Conservation (phyloP, 2,113 vertebrate species). For the Ginglymostoma cirratum region DNA sequence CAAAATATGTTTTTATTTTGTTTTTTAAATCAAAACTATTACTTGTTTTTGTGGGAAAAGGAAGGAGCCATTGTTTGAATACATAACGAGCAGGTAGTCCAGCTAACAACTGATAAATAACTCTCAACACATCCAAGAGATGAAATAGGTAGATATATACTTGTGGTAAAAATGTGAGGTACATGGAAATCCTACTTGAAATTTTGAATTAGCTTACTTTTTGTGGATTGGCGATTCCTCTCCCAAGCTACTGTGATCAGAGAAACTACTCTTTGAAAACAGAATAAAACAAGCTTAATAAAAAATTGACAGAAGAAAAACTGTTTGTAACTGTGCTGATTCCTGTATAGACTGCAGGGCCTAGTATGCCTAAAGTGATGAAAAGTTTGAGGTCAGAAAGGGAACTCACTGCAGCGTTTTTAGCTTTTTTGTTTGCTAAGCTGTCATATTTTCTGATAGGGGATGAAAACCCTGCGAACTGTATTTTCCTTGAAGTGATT, state of each 20-base stretch:
- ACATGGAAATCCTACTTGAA: neutral
- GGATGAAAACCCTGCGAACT: constrained; percentile 12
- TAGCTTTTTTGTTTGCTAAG: constrained; percentile 9
- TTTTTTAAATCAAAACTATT: neutral
- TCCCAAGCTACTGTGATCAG: constrained; percentile 22
- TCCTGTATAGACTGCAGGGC: neutral
- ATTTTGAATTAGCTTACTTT: neutral
- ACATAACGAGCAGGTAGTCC: neutral
- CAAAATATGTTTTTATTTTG: neutral
- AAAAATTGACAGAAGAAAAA: neutral
- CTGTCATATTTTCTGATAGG: constrained; percentile 14
- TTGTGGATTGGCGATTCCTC: neutral
- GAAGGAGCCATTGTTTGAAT: neutral
- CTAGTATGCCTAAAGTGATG: constrained; percentile 1
- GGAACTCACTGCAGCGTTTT: neutral
- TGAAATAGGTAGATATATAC: neutral
- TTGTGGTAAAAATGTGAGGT: neutral
- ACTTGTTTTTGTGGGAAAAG: neutral
- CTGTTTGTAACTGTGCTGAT: neutral
- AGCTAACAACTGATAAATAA: neutral
- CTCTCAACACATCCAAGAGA: neutral
- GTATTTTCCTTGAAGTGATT: constrained; percentile 18
- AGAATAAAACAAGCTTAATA: constrained; percentile 27
- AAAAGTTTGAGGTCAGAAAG: constrained; percentile 11
- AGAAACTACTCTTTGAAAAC: neutral